Evolutionary conservation across 2,888 invertebrate species (phyloP).

Genomic region (Nephrotoma flavescens): DNA sequence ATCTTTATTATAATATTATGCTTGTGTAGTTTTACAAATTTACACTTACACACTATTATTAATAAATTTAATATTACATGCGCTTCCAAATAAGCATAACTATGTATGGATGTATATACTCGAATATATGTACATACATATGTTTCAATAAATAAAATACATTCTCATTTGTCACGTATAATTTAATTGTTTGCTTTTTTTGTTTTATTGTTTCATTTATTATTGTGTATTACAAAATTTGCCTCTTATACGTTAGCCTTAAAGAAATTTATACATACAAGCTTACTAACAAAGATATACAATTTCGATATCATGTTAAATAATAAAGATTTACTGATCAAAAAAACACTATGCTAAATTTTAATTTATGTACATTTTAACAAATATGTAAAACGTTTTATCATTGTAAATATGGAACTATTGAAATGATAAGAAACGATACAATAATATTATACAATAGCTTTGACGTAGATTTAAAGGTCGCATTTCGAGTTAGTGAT

Average conservation of each 20-base stretch:
- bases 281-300: not conserved
- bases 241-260: not conserved
- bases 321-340: no score
- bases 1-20: no score
- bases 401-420: no score
- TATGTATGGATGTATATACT: not conserved
- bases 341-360: no score
- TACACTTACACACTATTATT: not conserved
- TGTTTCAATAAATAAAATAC: not conserved
- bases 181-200: not conserved
- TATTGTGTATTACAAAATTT: not conserved
- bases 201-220: not conserved
- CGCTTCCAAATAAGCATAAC: not conserved
- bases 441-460: no score
- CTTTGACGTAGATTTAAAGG: no score
- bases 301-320: no score
- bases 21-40: not conserved
- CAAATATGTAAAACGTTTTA: no score
- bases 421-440: no score
- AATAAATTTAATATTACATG: not conserved
- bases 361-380: no score
- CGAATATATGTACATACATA: no score
- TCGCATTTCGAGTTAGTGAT: no score
- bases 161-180: not conserved
- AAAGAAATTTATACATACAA: not conserved